A percentile compares a stretch with the other conserved stretches of the same genome.
phyloP scores from a whole-genome alignment of 1,140 invertebrate species.

The Nixonia krombeini region DNA sequence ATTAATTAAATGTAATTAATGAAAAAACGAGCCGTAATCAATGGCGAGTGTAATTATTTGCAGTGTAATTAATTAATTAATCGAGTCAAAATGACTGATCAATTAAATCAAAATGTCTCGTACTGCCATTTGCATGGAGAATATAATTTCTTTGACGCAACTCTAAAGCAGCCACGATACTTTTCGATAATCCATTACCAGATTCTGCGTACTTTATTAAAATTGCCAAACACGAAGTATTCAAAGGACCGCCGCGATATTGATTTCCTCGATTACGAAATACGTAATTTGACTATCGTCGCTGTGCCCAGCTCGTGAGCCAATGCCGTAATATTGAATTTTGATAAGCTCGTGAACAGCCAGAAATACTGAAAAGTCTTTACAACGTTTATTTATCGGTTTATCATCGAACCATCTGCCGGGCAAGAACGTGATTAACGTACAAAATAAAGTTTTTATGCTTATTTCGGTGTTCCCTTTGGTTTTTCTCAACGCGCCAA shows the following conservation, averaged over 20 bases:
- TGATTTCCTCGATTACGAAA: constrained; percentile 17
- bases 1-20: not conserved
- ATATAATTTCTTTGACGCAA: constrained; percentile 26
- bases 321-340: constrained; percentile 1
- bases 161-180: constrained; percentile 26
- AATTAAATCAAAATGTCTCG: too few relatives aligned
- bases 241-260: constrained; percentile 35
- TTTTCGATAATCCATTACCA: constrained; percentile 34
- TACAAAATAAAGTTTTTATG: constrained; percentile 21
- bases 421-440: not conserved
- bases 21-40: not conserved
- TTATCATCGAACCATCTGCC: not conserved
- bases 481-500: too few relatives aligned
- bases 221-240: constrained; percentile 39
- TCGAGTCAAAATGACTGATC: too few relatives aligned
- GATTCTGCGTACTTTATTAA: constrained; percentile 34
- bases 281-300: constrained; percentile 42
- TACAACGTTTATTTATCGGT: constrained; percentile 1
- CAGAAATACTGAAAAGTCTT: too few relatives aligned
- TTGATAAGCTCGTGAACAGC: too few relatives aligned
- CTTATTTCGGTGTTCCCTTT: too few relatives aligned
- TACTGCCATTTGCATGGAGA: not conserved
- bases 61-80: too few relatives aligned
- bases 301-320: constrained; percentile 43
- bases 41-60: too few relatives aligned